Base-by-base conservation (phyloP, 2,888 invertebrate genomes). In the Callinectes sapidus region DNA sequence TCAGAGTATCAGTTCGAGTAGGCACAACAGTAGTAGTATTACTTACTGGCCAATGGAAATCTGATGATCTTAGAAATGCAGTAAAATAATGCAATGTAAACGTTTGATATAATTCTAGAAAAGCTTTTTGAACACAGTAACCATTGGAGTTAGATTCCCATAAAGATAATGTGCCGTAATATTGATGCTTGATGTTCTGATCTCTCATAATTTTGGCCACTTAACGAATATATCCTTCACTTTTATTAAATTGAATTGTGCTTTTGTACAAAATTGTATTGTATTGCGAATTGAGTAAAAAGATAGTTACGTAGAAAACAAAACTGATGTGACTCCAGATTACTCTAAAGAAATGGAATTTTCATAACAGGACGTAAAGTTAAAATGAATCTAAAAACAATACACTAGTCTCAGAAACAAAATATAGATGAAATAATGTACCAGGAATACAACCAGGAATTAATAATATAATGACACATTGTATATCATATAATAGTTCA, bases 61-160 rank as follows among this genome's bases (percentile, higher is more conserved):
- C 35, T 35, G 81, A 32, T 32, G 81, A 81, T 81, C 81, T 35
- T 81, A 81, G 32, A 81, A 81, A 81, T 71, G 71, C 71, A 71
- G 71, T 71, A 71, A n/a, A 71, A 8, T 23, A n/a, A n/a, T 71
- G 28, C 71, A 28, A 28, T 71, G 71, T 71, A 71, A 10, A n/a
- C 28, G 71, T 71, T 71, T n/a, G 23, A n/a, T 8, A 61, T 61
- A 61, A 61, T 61, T 61, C 18, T 61, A 16, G 16, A 0, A 0
- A 23, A 61, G 61, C 61, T 61, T 61, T 16, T 1, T 61, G 18
- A 61, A 61, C 18, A 23, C 61, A 61, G 61, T 61, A 61, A 10
- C 61, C 2, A 61, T 61, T 61, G 61, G 23, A 61, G 2, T 23
- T 61, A 61, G 16, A 61, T 61, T 61, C 18, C 18, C 0, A 16